phyloP scores from a whole-genome alignment of 2,797 vertebrate species.

The Psittacula derbiana region DNA sequence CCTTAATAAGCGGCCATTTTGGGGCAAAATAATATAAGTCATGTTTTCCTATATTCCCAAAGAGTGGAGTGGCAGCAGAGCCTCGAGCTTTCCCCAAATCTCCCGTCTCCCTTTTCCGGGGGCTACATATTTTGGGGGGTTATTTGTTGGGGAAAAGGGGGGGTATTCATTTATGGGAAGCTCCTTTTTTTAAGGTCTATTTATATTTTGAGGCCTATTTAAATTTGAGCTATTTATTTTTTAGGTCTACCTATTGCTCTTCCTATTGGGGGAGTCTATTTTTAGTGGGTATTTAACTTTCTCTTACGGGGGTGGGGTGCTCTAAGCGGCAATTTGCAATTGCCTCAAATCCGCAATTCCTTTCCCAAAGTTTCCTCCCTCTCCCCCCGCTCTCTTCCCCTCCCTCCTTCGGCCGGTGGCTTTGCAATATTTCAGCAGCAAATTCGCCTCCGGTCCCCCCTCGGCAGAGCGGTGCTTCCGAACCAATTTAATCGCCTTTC shows the following conservation, averaged over 20 bases:
- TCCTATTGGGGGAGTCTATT: not conserved
- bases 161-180: not conserved
- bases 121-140: not conserved
- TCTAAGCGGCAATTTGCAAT: not conserved
- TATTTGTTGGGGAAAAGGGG: not conserved
- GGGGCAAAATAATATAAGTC: not conserved
- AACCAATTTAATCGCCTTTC: not conserved
- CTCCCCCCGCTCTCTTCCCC: too few relatives aligned
- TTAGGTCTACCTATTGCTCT: not conserved
- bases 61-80: not conserved
- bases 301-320: fast-evolving
- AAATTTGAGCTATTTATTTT: too few relatives aligned
- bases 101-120: too few relatives aligned
- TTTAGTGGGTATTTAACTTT: not conserved
- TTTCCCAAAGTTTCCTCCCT: not conserved
- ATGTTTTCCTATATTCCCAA: not conserved
- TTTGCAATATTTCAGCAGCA: not conserved
- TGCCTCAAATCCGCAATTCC: not conserved
- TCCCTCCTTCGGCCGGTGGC: not conserved
- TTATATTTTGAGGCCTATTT: fast-evolving
- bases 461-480: not conserved
- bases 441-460: not conserved
- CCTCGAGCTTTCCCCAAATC: too few relatives aligned
- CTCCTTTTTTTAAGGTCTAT: not conserved
- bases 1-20: constrained; percentile 40